Evolutionary conservation across 2,797 vertebrate genomes (phyloP), one percentile per base, ranked within the genome.

Genomic region (Emydoidea blandingii): DNA sequence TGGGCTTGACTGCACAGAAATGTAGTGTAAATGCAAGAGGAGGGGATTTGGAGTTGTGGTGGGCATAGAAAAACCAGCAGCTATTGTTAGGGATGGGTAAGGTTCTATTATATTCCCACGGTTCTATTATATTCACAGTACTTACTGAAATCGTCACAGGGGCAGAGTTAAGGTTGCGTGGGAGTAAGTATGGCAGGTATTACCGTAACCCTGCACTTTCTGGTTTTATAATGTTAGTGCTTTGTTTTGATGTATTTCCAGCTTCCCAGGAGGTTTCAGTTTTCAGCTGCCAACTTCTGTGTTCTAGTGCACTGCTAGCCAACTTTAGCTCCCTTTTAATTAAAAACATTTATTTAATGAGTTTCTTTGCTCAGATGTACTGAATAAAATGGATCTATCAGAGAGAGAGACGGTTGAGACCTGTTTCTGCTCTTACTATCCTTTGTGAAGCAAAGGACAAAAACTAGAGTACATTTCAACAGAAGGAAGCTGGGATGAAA

Each of bases 51-150:
- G 4, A 84, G 9, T 49, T 86, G 54, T 12, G 44, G 41, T 37
- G 3, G 25, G 19, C 8, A 81, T 25, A 47, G n/a, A 49, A 83
- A 50, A n/a, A 0, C 0, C 18, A 78, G 18, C 18, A 59, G 3
- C 2, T 78, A 57, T 6, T 18, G 56, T 21, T 44, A 81, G 14
- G 83, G 79, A 57, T 1, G 50, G 4, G 6, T 68, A 83, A 3
- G 21, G 25, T 78, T 83, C 41, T 52, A 57, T 50, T 11, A 2
- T 23, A 81, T 44, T 49, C 31, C 86, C 41, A 68, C 8, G 9
- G 23, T 78, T 80, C 49, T 44, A 57, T n/a, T 18, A 2, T 9
- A 84, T 44, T 49, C 37, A 83, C 53, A 68, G 44, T 54, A 47
- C 50, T 82, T 59, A 88, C 1, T 52, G 14, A 44, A 49, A 47